Evolutionary conservation across 2,797 vertebrate genomes (phyloP).

Genomic region (Poeciliopsis gracilis): DNA sequence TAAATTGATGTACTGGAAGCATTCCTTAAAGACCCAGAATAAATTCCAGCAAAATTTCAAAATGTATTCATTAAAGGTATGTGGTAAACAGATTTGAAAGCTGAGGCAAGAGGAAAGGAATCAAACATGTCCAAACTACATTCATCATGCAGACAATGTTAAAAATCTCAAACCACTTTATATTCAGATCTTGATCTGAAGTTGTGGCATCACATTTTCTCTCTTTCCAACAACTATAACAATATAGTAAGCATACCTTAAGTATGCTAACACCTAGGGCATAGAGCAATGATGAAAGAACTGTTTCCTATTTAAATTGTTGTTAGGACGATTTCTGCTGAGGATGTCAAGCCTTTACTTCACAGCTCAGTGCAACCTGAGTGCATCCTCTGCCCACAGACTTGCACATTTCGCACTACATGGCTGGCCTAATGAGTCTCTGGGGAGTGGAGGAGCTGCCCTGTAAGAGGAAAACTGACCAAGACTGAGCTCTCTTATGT

Average conservation of each 20-base stretch:
- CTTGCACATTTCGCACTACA: conserved; percentile 51
- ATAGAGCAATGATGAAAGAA: conserved; percentile 24
- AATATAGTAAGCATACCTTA: background rate
- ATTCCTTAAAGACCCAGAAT: conserved; percentile 1
- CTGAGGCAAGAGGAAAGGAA: background rate
- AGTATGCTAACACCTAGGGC: background rate
- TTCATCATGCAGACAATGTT: background rate
- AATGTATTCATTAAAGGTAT: background rate
- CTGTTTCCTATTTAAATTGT: conserved; percentile 22
- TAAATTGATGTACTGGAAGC: conserved; percentile 14
- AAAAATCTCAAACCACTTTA: background rate
- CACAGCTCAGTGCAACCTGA: conserved; percentile 58
- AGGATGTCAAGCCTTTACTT: conserved; percentile 59
- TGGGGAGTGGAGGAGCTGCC: conserved; percentile 65
- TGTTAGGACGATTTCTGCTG: conserved; percentile 45
- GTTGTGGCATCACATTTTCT: background rate
- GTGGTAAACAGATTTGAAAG: background rate
- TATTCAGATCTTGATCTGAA: background rate
- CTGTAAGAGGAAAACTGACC: conserved; percentile 70
- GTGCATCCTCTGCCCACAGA: conserved; percentile 58
- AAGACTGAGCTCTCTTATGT: conserved; percentile 57
- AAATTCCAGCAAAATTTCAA: background rate
- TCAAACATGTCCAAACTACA: background rate
- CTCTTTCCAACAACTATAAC: background rate
- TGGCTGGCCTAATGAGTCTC: conserved; percentile 74